Conservation (phyloP, 2,797 vertebrate genomes). For the Anguilla pacifica region DNA sequence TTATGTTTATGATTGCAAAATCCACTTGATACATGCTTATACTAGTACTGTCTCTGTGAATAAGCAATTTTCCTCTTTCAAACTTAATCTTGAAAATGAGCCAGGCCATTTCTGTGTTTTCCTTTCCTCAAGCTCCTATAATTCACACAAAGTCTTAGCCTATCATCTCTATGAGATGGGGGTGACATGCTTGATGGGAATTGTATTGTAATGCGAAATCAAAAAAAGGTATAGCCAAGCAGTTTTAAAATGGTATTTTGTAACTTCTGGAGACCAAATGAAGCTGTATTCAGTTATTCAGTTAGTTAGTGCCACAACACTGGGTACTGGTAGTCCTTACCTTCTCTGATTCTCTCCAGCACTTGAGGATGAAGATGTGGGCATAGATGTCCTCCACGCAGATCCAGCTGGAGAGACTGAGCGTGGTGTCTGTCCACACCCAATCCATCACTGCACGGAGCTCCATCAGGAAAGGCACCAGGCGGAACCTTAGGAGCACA, state of each 20-base stretch:
- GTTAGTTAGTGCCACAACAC: background rate
- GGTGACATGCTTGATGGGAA: background rate
- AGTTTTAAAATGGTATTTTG: background rate
- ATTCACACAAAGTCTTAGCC: background rate
- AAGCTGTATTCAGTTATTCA: background rate
- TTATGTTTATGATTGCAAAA: background rate
- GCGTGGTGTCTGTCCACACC: constrained; percentile 98
- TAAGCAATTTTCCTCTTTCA: background rate
- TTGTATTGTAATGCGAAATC: background rate
- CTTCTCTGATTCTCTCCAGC: constrained; percentile 99
- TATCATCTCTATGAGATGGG: background rate
- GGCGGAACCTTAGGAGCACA: constrained; percentile 82
- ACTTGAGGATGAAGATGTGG: constrained; percentile 98
- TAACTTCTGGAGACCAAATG: background rate
- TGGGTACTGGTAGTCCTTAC: constrained; percentile 58
- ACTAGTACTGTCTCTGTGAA: background rate
- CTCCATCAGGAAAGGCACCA: constrained; percentile 96
- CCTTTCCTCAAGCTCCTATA: background rate
- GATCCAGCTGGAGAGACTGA: constrained; percentile 99
- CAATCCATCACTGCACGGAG: constrained; percentile 98
- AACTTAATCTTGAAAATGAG: background rate
- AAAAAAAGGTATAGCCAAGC: background rate
- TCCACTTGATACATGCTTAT: background rate
- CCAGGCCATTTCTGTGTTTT: background rate
- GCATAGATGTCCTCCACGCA: constrained; percentile 99